Conservation (phyloP, 1,140 invertebrate genomes). For the Tetramorium alpestre region DNA sequence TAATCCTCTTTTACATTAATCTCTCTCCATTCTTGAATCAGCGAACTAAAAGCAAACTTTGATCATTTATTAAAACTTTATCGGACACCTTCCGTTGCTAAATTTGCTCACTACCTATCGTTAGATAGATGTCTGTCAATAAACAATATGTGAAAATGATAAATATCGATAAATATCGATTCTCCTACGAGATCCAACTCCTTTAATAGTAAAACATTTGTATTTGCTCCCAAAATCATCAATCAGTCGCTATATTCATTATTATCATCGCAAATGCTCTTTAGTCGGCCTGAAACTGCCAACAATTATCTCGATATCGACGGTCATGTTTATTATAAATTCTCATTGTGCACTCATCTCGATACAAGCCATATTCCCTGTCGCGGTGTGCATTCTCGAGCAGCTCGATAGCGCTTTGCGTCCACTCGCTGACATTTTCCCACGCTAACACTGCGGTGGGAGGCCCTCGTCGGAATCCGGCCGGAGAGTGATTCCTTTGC, state of each 20-base stretch:
- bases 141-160: neutral
- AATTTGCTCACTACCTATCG: neutral
- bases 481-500: conserved; percentile 60
- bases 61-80: neutral
- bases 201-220: neutral
- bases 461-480: neutral
- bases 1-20: neutral
- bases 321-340: conserved; percentile 63
- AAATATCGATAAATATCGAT: neutral
- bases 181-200: neutral
- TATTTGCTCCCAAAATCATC: neutral
- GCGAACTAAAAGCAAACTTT: neutral
- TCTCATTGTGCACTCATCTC: conserved; percentile 39
- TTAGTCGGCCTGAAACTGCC: neutral
- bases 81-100: neutral
- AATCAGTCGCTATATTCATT: neutral
- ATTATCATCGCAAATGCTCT: neutral
- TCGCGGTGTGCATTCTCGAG: conserved; percentile 45
- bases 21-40: neutral
- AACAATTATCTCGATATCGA: neutral
- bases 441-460: neutral
- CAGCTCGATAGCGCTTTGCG: neutral
- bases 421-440: conserved; percentile 41
- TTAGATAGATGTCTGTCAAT: neutral
- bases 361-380: conserved; percentile 23